Evolutionary conservation across 2,888 invertebrate species (phyloP).

Genomic region (Sympetrum striolatum): DNA sequence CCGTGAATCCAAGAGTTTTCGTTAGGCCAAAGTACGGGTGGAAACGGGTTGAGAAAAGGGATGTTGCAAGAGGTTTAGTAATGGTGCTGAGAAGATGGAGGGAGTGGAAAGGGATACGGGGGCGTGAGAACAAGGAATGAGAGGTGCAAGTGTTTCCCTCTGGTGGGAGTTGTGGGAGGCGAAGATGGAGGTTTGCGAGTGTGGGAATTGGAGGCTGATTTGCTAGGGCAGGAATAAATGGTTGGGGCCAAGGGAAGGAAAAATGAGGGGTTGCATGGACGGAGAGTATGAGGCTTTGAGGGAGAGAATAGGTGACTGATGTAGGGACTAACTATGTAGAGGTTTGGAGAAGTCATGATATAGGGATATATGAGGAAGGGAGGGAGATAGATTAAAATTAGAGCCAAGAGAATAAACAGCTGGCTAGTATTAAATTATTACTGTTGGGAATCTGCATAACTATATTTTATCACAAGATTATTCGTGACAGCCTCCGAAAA

Average conservation of each 20-base stretch:
- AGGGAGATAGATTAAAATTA: no score
- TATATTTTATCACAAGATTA: no score
- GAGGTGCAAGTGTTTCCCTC: not conserved
- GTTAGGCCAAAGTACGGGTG: no score
- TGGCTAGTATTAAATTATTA: no score
- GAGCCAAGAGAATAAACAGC: no score
- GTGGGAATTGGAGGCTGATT: not conserved
- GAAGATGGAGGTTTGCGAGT: not conserved
- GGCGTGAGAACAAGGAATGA: not conserved
- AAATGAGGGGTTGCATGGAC: not conserved
- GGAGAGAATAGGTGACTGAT: not conserved
- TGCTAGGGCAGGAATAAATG: not conserved
- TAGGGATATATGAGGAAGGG: no score
- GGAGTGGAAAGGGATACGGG: not conserved
- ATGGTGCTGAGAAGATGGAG: not conserved
- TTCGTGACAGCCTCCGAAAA: no score
- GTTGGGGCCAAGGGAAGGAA: not conserved
- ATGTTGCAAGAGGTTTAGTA: not conserved
- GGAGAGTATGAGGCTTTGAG: not conserved
- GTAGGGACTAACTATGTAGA: not conserved
- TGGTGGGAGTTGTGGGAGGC: not conserved
- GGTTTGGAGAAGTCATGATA: not conserved
- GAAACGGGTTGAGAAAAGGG: not conserved
- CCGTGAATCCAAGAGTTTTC: not conserved
- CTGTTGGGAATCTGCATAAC: no score